Evolutionary conservation across 1,140 invertebrate species (phyloP), one percentile per base, ranked within the genome.

Genomic region (Odontomachus brunneus): DNA sequence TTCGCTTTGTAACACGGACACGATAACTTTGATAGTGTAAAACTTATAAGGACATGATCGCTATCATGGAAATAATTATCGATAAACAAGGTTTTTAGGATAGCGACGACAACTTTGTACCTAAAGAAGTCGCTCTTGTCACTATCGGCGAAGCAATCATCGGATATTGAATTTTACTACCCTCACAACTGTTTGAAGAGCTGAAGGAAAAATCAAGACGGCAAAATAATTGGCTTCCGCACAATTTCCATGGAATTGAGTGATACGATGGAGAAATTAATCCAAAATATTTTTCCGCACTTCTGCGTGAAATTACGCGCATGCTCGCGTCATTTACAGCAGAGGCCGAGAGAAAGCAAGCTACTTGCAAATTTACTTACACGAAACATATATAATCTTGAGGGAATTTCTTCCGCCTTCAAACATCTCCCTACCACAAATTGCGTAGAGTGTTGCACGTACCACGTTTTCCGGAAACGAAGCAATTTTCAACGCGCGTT

Each of bases 91-190:
- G n/a, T n/a, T n/a, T n/a, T n/a, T n/a, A n/a, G n/a, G n/a, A n/a
- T n/a, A n/a, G n/a, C n/a, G n/a, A n/a, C n/a, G n/a, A n/a, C n/a
- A 5, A 67, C 0, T 51, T 67, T 26, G n/a, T 26, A 4, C 44
- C 44, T 0, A 67, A 67, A 26, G 65, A 67, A 67, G 9, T 67
- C 19, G 44, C 65, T 3, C 3, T 67, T 67, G 3, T 67, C 14
- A 44, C 44, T 1, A 15, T 67, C 49, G 7, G 22, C 0, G 15
- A 2, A 3, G 0, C 5, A 33, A 3, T 3, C 62, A 14, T 17
- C 22, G 44, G 48, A 0, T 19, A 67, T 5, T 49, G 22, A 2
- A 67, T 66, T 49, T 15, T 49, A 12, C 22, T 11, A 3, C 15
- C 22, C 0, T 22, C 14, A 9, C 22, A 26, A 15, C 19, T 19